phyloP scores from a whole-genome alignment of 2,797 vertebrate genomes.

The Cossypha dichroa region DNA sequence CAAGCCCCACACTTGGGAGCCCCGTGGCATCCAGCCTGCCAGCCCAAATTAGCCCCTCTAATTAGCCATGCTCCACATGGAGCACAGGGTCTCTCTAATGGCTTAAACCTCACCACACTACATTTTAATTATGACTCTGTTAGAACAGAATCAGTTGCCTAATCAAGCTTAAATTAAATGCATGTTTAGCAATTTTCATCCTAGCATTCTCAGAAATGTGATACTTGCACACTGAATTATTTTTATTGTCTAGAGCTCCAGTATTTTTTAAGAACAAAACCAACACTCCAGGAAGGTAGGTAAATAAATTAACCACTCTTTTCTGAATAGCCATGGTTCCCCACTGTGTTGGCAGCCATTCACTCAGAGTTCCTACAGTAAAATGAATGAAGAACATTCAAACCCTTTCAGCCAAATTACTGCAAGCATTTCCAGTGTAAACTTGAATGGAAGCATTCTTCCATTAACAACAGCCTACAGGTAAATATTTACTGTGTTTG shows the following conservation, averaged over 20 bases:
- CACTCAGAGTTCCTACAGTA: neutral
- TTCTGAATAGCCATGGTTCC: neutral
- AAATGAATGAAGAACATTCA: neutral
- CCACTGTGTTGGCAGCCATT: neutral
- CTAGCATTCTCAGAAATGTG: neutral
- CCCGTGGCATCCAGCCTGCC: fast-evolving
- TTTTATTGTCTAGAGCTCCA: neutral
- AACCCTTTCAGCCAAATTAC: neutral
- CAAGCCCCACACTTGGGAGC: neutral
- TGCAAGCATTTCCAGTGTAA: neutral
- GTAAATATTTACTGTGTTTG: neutral
- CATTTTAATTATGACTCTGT: constrained; percentile 20
- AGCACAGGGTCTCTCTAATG: neutral
- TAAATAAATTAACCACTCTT: neutral
- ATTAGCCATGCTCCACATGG: neutral
- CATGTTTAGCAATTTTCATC: constrained; percentile 54
- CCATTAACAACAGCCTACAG: neutral
- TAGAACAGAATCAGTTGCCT: neutral
- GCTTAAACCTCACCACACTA: neutral
- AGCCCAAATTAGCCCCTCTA: neutral
- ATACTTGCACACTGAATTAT: constrained; percentile 44
- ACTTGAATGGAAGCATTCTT: neutral
- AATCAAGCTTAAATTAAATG: constrained; percentile 61
- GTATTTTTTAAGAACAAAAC: neutral
- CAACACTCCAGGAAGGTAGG: neutral